Conservation (phyloP, 2,113 vertebrate species). For the Salvator merianae region DNA sequence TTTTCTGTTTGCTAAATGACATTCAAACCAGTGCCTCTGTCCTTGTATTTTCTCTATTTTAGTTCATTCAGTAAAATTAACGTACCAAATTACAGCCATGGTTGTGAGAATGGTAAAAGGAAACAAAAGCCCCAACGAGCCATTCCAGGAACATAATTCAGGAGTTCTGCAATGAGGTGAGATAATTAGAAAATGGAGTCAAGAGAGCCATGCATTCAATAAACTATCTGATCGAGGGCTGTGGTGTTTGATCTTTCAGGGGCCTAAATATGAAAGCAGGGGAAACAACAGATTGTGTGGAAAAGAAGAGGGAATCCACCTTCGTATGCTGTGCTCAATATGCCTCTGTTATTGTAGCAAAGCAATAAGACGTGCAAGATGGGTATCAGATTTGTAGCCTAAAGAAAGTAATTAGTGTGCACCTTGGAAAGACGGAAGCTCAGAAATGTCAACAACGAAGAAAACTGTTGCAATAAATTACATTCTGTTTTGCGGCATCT, state of each 20-base stretch:
- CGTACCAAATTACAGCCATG: background rate
- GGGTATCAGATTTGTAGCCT: constrained; percentile 36
- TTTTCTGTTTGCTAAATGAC: constrained; percentile 6
- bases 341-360: constrained; percentile 10
- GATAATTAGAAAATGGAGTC: constrained; percentile 53
- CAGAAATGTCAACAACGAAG: background rate
- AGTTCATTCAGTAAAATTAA: constrained; percentile 39
- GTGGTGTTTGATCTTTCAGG: constrained; percentile 53
- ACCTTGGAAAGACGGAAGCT: background rate
- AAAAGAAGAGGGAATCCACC: background rate
- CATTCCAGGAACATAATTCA: background rate
- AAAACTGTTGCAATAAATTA: background rate
- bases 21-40: background rate
- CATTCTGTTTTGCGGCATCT: background rate
- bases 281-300: constrained; percentile 49
- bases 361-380: constrained; percentile 24
- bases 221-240: constrained; percentile 23
- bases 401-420: background rate
- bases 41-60: constrained; percentile 28
- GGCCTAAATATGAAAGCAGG: constrained; percentile 37
- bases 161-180: background rate
- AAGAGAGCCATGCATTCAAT: background rate
- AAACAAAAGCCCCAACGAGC: constrained; percentile 31
- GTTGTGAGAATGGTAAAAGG: constrained; percentile 2
- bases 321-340: constrained; percentile 25